Base-by-base conservation (phyloP, 1,140 invertebrate genomes). In the Drosophila busckii region DNA sequence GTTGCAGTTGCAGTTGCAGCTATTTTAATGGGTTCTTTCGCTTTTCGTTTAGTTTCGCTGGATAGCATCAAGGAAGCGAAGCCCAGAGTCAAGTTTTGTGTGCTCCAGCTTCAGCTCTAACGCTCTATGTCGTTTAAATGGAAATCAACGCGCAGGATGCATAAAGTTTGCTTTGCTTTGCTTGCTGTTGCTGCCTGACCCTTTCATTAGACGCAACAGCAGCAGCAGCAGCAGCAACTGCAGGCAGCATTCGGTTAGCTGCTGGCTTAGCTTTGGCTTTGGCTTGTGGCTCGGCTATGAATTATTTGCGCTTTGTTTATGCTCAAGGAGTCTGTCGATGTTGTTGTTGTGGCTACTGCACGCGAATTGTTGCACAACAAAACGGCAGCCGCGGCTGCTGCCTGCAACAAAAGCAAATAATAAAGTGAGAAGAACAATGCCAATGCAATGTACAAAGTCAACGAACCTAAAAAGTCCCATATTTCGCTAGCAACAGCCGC, bases 21-120 rank as follows among this genome's bases (percentile, higher is more conserved):
- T 70, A 82, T 82, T 82, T 82, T 82, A 82, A 82, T 82, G 75
- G 75, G 75, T 82, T 82, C 69, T 82, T 82, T 82, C 75, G 75
- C 75, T 82, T 82, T 80, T 80, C 52, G 75, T 56, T 68, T 54
- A 49, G 32, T 41, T 26, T 19, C 17, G 22, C 34, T 62, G 75
- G 75, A 82, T 82, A 82, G 70, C 75, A 82, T 82, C 75, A 82
- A 82, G 75, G 75, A 82, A 82, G 69, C 75, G 58, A n/a, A n/a
- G n/a, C n/a, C n/a, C n/a, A n/a, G n/a, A n/a, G n/a, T n/a, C n/a
- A n/a, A 78, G 63, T 62, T 78, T 64, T 37, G 25, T 28, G 29
- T 29, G 7, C n/a, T 32, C 31, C 41, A 50, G 44, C 31, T 28
- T 25, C 9, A 44, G 12, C 73, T 80, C 75, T 75, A 80, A 80